Base-by-base conservation (phyloP, 2,113 vertebrate species). In the Procavia capensis region DNA sequence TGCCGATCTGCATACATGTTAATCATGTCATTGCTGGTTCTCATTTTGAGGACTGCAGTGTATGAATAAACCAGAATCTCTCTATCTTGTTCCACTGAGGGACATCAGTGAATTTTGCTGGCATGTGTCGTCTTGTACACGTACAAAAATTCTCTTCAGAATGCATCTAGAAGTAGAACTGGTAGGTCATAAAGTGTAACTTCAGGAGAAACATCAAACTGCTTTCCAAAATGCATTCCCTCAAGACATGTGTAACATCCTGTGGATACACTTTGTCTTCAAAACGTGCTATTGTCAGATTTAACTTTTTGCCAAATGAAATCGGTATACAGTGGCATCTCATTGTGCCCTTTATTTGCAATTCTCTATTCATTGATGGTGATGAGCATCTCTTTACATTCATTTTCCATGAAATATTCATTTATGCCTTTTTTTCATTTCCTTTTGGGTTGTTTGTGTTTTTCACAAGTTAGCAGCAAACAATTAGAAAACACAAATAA, bases 401-500 rank as follows among this genome's bases (percentile, higher is more conserved):
- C 74, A 29, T 93, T 85, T 85, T 29, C 61, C 82, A 70, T 54
- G 61, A 86, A 50, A 63, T 76, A 70, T 59, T 47, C 90, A 66
- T 41, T 68, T 39, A 50, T 50, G n/a, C 45, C 24, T 83, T 93
- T 64, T 88, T 34, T 9, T 39, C 31, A n/a, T 16, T 87, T 74
- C 74, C 64, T 64, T 78, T 80, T 74, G 57, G 57, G 36, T 85
- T 68, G 36, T 68, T 83, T 87, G 25, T 68, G 90, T 70, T 89
- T 64, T 81, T 63, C 7, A 61, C 25, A 9, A 31, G n/a, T 41
- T 66, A 91, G 29, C 45, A 72, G 66, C 19, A 80, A 61, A 94
- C 29, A 61, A 94, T 25, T 54, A 43, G 47, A 94, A 90, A 90
- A 85, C 11, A 90, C 50, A 91, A 72, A 54, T 54, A 86, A 92